Percentiles rank a stretch among this genome's conserved stretches.
Conservation (phyloP, 2,888 invertebrate species). For the Drosophila koepferae region DNA sequence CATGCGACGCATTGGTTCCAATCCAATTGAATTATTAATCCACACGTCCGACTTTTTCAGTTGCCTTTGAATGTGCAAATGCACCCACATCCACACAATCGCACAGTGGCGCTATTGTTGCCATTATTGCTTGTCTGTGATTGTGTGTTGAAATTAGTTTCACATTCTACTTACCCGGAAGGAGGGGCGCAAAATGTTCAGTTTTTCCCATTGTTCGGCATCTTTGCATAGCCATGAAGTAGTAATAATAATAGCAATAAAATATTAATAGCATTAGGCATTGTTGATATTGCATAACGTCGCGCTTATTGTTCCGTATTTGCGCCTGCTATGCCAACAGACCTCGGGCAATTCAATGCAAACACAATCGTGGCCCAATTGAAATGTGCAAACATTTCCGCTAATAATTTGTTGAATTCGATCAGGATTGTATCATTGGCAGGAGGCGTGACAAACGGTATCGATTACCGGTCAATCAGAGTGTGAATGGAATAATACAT, state of each 20-base stretch:
- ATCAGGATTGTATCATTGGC: conserved; percentile 46
- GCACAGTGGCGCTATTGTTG: conserved; percentile 28
- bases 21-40: conserved; percentile 78
- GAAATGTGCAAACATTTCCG: conserved; percentile 65
- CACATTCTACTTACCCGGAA: conserved; percentile 57
- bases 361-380: conserved; percentile 22
- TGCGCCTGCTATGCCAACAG: conserved; percentile 24
- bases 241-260: conserved; percentile 69
- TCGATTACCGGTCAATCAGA: conserved; percentile 42
- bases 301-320: conserved; percentile 52
- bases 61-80: conserved; percentile 18
- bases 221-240: conserved; percentile 58
- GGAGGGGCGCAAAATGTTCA: conserved; percentile 46
- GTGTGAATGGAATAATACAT: neutral
- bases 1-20: conserved; percentile 64
- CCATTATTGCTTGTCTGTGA: conserved; percentile 40
- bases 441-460: conserved; percentile 28
- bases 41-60: conserved; percentile 53
- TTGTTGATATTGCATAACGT: conserved; percentile 47
- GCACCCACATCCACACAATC: neutral
- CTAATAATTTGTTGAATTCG: conserved; percentile 63
- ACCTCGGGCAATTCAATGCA: conserved; percentile 20
- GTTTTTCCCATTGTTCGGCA: conserved; percentile 51
- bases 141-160: conserved; percentile 46
- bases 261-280: conserved; percentile 72